Percentiles rank a stretch among this genome's conserved stretches.
phyloP scores from a whole-genome alignment of 2,113 vertebrate genomes.

The Calyptomena viridis region DNA sequence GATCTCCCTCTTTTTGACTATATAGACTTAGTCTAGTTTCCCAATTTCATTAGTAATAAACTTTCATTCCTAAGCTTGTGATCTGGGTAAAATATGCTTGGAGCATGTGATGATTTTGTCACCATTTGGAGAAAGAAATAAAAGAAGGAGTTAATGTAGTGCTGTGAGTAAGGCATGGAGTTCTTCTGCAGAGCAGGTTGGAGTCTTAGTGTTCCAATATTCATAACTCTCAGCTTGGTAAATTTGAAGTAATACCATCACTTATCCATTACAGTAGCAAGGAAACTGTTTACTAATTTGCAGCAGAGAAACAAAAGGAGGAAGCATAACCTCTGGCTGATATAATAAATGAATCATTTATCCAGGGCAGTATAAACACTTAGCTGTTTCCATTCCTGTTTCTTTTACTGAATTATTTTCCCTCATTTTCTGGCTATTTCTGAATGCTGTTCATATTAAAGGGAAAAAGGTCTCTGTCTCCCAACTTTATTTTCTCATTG shows the following conservation, averaged over 20 bases:
- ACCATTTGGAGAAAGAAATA: neutral
- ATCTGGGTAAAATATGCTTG: neutral
- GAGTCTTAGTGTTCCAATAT: neutral
- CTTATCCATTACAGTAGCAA: neutral
- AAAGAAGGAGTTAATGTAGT: neutral
- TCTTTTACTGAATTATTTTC: conserved; percentile 11
- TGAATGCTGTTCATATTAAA: conserved; percentile 17
- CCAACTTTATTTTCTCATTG: conserved; percentile 78
- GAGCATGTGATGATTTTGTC: neutral
- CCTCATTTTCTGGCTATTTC: conserved; percentile 6
- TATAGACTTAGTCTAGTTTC: neutral
- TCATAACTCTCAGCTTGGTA: neutral
- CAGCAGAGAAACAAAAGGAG: neutral
- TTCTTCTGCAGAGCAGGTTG: neutral
- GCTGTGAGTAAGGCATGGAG: neutral
- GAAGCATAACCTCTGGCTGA: neutral
- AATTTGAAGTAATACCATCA: neutral
- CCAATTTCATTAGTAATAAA: neutral
- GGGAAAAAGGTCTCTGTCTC: conserved; percentile 37
- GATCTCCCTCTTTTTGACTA: neutral
- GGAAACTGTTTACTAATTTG: conserved; percentile 24
- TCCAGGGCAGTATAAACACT: neutral
- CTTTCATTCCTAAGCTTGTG: neutral
- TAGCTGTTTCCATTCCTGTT: conserved; percentile 18
- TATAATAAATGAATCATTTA: conserved; percentile 21